phyloP scores from a whole-genome alignment of 2,888 invertebrate species.

The Athetis lepigone region DNA sequence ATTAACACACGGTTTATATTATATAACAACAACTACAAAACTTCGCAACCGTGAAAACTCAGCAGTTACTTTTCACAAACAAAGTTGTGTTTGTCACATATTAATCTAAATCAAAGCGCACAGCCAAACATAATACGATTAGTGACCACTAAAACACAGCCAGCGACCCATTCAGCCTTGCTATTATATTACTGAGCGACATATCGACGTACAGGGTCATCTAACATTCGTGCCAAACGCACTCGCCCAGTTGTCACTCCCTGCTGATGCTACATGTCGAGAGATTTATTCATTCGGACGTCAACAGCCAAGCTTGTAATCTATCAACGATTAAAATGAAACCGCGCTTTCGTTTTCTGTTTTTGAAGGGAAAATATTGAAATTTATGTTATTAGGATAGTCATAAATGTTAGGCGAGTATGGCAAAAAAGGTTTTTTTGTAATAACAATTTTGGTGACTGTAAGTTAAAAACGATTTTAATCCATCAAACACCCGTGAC shows the following conservation, averaged over 20 bases:
- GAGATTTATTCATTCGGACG: conserved; percentile 78
- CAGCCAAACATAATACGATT: conserved; percentile 53
- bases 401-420: not conserved
- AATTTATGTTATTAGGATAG: conserved; percentile 18
- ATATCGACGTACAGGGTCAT: conserved; percentile 67
- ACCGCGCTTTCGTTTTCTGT: conserved; percentile 55
- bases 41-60: conserved; percentile 9
- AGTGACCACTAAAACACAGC: conserved; percentile 56
- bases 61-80: conserved; percentile 18
- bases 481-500: no score
- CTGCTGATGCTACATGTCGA: conserved; percentile 71
- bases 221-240: conserved; percentile 78
- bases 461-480: no score
- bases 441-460: no score
- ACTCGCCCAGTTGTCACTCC: conserved; percentile 73
- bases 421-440: not conserved
- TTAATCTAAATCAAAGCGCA: conserved; percentile 51
- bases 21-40: not conserved
- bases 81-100: conserved; percentile 51
- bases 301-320: conserved; percentile 63
- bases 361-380: conserved; percentile 30
- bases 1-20: not conserved
- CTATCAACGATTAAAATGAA: conserved; percentile 63
- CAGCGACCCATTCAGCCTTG: conserved; percentile 51
- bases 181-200: conserved; percentile 52